Evolutionary conservation across 2,797 vertebrate genomes (phyloP).

Genomic region (Melanogrammus aeglefinus): DNA sequence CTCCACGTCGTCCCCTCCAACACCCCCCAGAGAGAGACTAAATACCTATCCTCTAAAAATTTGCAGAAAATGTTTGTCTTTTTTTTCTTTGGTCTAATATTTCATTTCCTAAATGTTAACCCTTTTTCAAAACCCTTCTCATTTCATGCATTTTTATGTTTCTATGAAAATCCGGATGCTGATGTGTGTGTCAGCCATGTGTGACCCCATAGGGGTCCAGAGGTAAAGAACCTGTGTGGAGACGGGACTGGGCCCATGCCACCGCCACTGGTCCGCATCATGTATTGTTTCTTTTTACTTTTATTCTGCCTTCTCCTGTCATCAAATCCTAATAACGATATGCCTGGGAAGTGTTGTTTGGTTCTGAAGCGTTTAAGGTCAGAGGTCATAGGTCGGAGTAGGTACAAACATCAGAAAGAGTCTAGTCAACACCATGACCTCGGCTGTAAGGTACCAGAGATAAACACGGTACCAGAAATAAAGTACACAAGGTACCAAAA

Average conservation of each 20-base stretch:
- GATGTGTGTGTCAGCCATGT: too few relatives aligned
- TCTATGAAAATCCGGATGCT: neutral
- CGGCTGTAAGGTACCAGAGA: neutral
- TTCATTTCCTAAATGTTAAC: neutral
- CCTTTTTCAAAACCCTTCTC: neutral
- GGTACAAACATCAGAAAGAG: slow-evolving; percentile 44
- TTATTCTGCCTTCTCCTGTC: neutral
- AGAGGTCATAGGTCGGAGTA: neutral
- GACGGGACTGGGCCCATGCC: too few relatives aligned
- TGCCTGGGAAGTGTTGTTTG: neutral
- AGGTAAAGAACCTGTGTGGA: too few relatives aligned
- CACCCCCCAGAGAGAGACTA: neutral
- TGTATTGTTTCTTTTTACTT: neutral
- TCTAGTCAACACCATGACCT: too few relatives aligned
- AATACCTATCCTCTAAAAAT: too few relatives aligned
- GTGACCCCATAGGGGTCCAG: neutral
- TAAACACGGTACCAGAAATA: neutral
- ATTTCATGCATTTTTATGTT: neutral
- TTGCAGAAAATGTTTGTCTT: neutral
- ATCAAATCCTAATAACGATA: slow-evolving; percentile 1
- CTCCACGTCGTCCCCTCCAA: neutral
- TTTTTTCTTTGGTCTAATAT: neutral
- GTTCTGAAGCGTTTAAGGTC: neutral
- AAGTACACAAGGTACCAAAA: too few relatives aligned
- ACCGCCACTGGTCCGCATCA: neutral